Base-by-base conservation (phyloP, 1,140 invertebrate genomes). In the Procambarus virginalis region DNA sequence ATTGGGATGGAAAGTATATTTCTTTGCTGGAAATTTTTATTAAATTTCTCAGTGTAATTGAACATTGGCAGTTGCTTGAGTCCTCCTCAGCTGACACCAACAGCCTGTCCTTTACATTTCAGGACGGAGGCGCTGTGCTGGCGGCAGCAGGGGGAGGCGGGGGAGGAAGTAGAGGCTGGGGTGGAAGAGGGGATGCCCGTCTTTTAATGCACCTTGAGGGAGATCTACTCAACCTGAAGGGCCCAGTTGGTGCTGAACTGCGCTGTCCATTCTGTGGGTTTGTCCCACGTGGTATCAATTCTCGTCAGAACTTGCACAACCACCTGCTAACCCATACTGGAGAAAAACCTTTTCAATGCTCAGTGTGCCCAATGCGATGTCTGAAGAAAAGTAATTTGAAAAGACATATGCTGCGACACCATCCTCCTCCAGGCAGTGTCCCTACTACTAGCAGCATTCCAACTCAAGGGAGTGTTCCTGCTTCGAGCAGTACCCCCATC, bases 191-290 rank as follows among this genome's bases (percentile, higher is more conserved):
- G 88, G 81, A 84, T 55, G 58, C 88, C 46, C 88, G 76, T 34
- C 88, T 84, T 17, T 84, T 79, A 49, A 60, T 89, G 73, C 82
- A 51, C 70, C 73, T 60, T 84, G 88, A 84, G 81, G 88, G 81
- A 77, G 88, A 89, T 34, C 75, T 64, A 4, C 88, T 89, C 46
- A 79, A 70, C 82, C 48, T 78, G 68, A 89, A 78, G 75, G 82
- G 77, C 82, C 81, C 51, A 10, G 64, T 75, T 51, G 64, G 76
- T 58, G 86, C 82, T 22, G 91, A 84, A 49, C 55, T 87, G 77
- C 70, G 79, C n/a, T 91, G 91, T 48, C 88, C 86, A 64, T 84
- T 89, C 34, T 91, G 91, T 86, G 91, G 91, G 49, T 91, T 91
- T 83, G 83, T 89, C 45, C 89, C 91, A 8, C 87, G 48, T 12